Evolutionary conservation across 1,140 invertebrate species (phyloP), one percentile per base, ranked within the genome.

Genomic region (Pogonomyrmex barbatus): DNA sequence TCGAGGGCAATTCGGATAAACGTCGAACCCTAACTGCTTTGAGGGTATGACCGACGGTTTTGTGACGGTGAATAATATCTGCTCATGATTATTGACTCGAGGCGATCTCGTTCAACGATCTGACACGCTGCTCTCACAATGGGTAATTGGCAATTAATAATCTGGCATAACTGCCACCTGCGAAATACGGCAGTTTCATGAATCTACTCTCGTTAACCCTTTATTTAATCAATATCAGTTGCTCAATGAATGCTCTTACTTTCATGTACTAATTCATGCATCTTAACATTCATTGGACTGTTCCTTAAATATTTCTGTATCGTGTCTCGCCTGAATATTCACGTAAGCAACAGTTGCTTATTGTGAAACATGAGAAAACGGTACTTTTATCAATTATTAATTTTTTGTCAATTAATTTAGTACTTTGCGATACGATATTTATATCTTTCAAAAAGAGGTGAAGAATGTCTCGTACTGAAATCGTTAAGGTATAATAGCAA

Each of bases 21-120:
- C 78, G 30, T 70, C 76, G 76, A 65, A 17, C 17, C 50, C 52
- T 24, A 36, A 6, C 33, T 17, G 67, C 79, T 83, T 83, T 70
- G 68, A 83, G 68, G n/a, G n/a, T 50, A 73, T 36, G 52, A 60
- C 24, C 65, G 63, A 56, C 78, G 67, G 67, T 75, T 83, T 83
- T 75, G 54, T 83, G 68, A 83, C 68, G 68, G 1, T 17, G n/a
- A 68, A 12, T 83, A 83, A 83, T 75, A 83, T 83, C 68, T 75
- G n/a, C 30, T 24, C 68, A 54, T 83, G 79, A 83, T 73, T 83
- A 83, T 83, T 83, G 79, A 83, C 79, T 83, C 68, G 67, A 73
- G 52, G 17, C 42, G 67, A 71, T 82, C 42, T 33, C 39, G 54
- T 54, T 82, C 67, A 12, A 71, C 65, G 79, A 42, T 10, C 30